A percentile compares a stretch with the other conserved stretches of the same genome.
Conservation (phyloP, 2,113 vertebrate species). For the pig (Sus scrofa) region DNA sequence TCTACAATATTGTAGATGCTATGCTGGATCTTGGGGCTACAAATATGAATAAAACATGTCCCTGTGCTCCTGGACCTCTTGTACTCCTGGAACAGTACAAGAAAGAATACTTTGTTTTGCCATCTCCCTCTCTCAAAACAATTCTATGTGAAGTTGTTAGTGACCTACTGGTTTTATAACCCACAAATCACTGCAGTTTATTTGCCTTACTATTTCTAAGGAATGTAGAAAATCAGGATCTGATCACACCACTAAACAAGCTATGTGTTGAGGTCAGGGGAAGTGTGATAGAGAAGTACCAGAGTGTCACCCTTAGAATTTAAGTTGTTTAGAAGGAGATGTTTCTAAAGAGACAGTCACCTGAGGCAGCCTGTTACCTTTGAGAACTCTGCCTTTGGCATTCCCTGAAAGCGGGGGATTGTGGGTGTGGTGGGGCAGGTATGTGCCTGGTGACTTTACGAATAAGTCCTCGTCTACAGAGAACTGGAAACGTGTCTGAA, state of each 20-base stretch:
- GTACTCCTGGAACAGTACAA: background rate
- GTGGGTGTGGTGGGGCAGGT: background rate
- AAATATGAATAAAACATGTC: background rate
- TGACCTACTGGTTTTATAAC: slow-evolving; percentile 29
- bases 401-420: background rate
- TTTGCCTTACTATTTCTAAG: slow-evolving; percentile 34
- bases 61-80: background rate
- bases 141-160: background rate
- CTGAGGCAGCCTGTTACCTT: background rate
- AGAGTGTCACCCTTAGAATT: background rate
- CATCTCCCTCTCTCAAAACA: background rate
- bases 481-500: background rate
- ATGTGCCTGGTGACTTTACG: background rate
- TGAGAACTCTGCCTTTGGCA: slow-evolving; percentile 9
- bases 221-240: slow-evolving; percentile 51
- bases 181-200: background rate
- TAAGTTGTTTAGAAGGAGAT: background rate
- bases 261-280: background rate
- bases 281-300: background rate
- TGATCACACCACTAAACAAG: background rate
- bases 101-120: slow-evolving; percentile 23
- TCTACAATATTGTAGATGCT: background rate
- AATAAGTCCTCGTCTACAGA: background rate
- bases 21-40: background rate
- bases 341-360: background rate